Conservation (phyloP, 2,797 vertebrate species). For the Decapterus maruadsi region DNA sequence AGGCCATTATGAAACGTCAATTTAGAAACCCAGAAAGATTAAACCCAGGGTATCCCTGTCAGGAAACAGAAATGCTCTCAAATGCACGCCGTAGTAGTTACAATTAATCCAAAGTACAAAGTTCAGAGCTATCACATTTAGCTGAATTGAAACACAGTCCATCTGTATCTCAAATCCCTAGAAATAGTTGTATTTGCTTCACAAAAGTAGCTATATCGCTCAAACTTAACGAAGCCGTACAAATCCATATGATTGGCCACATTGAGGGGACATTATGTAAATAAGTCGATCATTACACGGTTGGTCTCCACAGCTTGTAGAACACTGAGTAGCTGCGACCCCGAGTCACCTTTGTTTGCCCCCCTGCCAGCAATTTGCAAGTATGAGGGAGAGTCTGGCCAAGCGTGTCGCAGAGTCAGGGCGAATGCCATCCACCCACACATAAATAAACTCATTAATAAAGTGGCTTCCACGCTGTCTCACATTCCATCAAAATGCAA, state of each 20-base stretch:
- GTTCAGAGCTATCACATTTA: background rate
- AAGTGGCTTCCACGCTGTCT: constrained; percentile 61
- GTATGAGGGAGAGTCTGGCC: constrained; percentile 59
- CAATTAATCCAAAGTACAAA: background rate
- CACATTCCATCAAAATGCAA: constrained; percentile 73
- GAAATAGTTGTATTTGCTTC: background rate
- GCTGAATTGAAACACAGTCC: background rate
- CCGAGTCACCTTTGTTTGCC: constrained; percentile 62
- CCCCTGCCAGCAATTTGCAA: constrained; percentile 71
- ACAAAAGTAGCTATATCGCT: background rate
- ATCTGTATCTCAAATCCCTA: background rate
- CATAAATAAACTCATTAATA: constrained; percentile 77
- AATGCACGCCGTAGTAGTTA: background rate
- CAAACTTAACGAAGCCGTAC: constrained; percentile 35
- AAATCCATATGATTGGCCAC: constrained; percentile 51
- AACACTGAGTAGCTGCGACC: constrained; percentile 61
- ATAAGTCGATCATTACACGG: constrained; percentile 66
- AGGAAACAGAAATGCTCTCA: background rate
- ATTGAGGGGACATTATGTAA: constrained; percentile 59
- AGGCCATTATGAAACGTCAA: background rate
- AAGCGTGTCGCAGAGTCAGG: constrained; percentile 69
- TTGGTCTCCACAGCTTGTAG: constrained; percentile 63
- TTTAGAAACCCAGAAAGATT: too few species aligned
- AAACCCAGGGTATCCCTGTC: background rate
- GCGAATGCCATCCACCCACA: constrained; percentile 60